Evolutionary conservation across 2,113 vertebrate genomes (phyloP).

Genomic region (Oenanthe melanoleuca): DNA sequence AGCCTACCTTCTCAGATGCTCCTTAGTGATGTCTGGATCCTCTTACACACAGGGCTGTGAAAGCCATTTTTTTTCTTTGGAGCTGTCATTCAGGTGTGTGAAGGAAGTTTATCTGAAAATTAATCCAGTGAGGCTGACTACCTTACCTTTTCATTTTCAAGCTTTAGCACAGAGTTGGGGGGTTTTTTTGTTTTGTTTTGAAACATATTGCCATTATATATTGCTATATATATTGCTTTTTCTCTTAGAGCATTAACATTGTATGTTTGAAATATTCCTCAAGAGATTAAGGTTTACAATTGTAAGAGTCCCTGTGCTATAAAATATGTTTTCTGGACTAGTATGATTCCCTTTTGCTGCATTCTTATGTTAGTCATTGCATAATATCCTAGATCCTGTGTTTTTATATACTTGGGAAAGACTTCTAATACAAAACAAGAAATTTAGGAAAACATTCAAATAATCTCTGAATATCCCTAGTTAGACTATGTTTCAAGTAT

Average conservation of each 20-base stretch:
- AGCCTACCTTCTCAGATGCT: not conserved
- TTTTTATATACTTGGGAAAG: not conserved
- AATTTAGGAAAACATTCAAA: not conserved
- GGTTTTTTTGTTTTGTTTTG: not conserved
- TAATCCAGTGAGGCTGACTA: not conserved
- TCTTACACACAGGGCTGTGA: not conserved
- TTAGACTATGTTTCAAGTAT: not conserved
- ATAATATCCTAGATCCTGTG: not conserved
- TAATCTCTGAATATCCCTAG: not conserved
- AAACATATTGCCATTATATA: not conserved
- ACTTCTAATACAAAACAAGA: not conserved
- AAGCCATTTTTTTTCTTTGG: not conserved
- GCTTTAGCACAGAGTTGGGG: not conserved
- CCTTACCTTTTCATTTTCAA: not conserved
- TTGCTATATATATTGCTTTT: not conserved
- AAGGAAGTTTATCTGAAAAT: not conserved
- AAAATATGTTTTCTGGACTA: not conserved
- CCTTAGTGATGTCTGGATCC: not conserved
- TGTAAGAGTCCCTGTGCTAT: not conserved
- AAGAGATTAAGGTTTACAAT: not conserved
- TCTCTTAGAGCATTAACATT: not conserved
- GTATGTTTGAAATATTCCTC: not conserved
- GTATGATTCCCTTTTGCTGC: not conserved
- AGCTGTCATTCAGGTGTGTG: not conserved
- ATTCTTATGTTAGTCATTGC: not conserved